Base-by-base conservation (phyloP, 2,113 vertebrate genomes). In the Stercorarius parasiticus region DNA sequence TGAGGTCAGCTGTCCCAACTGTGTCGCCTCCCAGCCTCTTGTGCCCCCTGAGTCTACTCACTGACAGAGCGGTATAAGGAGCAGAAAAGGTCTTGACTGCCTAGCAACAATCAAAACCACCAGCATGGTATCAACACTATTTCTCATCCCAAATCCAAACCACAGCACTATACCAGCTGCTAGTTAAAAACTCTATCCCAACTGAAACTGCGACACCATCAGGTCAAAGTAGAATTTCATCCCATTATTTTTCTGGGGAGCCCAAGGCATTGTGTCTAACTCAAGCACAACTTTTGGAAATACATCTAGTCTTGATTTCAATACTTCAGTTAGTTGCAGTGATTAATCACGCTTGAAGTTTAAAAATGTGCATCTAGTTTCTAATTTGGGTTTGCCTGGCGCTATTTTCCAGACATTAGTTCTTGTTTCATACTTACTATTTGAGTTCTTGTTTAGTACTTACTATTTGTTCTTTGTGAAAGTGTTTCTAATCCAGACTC, bases 401-500 rank as follows among this genome's bases (percentile, higher is more conserved):
- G 62, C 34, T 66, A 7, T 13, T 69, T 90, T 78, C 22, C 36
- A 90, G 53, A 38, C 15, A 64, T n/a, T 55, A 64, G n/a, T 72
- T 90, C 52, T 58, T 84, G 10, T 49, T 84, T 84, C 30, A 25
- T 81, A 32, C 11, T 76, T 87, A 34, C 7, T 80, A 4, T 47
- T 66, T 71, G 67, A 69, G 3, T 53, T 87, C n/a, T 83, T 81
- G 25, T 76, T 76, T 71, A 71, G 15, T 49, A 34, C 13, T 74
- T 61, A n/a, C 8, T 80, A 34, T 81, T 84, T 87, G 20, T 12
- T 86, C 18, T 62, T 83, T 67, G 30, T 49, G 9, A 56, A 38
- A 82, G 23, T 0, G 0, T 36, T 83, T 64, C 18, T 43, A 22
- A 36, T 34, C 13, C 36, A 45, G 17, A n/a, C 13, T 40, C 10